phyloP scores from a whole-genome alignment of 2,888 invertebrate species.

The Thera britannica region DNA sequence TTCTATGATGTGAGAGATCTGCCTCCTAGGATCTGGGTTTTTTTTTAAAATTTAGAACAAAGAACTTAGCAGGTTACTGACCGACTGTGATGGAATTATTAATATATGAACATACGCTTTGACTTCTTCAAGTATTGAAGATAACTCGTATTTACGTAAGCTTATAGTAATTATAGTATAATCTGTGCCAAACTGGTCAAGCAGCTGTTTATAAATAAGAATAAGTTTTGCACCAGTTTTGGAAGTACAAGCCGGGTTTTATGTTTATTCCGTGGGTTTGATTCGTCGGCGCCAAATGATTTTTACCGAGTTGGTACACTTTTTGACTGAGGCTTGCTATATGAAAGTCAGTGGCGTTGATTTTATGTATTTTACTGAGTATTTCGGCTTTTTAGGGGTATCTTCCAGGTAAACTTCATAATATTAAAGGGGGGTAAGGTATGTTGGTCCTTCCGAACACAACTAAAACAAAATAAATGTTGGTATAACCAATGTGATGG shows the following conservation, averaged over 20 bases:
- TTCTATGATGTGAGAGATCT: too few species aligned
- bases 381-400: not conserved
- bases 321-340: constrained; percentile 3
- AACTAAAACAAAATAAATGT: too few species aligned
- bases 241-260: constrained; percentile 24
- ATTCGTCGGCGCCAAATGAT: constrained; percentile 14
- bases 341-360: constrained; percentile 10
- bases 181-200: constrained; percentile 29
- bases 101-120: too few species aligned
- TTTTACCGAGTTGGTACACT: constrained; percentile 2
- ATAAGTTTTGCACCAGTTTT: constrained; percentile 40
- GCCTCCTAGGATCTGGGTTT: not conserved
- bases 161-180: constrained; percentile 17
- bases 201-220: constrained; percentile 43
- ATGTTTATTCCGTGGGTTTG: constrained; percentile 15
- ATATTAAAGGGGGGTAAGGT: too few species aligned
- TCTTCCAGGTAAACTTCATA: too few species aligned
- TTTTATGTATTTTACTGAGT: not conserved
- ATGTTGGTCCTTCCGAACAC: too few species aligned
- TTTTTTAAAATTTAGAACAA: too few species aligned
- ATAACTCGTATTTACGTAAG: not conserved
- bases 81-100: too few species aligned
- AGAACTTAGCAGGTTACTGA: too few species aligned
- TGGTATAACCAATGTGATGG: too few species aligned
- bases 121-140: not conserved